phyloP scores from a whole-genome alignment of 2,113 vertebrate genomes.

The Sinocyclocheilus grahami region DNA sequence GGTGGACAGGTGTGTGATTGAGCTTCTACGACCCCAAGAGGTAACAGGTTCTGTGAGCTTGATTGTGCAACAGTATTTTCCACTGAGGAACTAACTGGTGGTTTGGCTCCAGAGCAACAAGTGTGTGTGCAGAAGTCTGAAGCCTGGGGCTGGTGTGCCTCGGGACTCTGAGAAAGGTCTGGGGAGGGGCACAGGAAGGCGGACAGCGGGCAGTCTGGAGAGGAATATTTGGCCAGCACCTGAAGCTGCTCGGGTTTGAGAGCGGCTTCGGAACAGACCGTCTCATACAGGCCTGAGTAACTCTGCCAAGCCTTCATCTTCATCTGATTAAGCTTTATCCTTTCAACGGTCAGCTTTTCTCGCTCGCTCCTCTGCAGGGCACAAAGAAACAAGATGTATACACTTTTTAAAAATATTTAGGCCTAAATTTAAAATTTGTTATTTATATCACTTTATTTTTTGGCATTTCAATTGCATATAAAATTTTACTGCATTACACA shows the following conservation, averaged over 20 bases:
- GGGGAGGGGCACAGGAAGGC: slow-evolving; percentile 78
- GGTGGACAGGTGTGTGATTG: neutral
- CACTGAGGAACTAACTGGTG: neutral
- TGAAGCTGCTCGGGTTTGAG: slow-evolving; percentile 90
- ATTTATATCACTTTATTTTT: too few relatives aligned
- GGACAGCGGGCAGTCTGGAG: slow-evolving; percentile 86
- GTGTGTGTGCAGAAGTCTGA: slow-evolving; percentile 47
- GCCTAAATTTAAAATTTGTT: too few relatives aligned
- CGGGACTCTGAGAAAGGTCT: slow-evolving; percentile 52
- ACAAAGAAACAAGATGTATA: too few relatives aligned
- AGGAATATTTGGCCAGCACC: slow-evolving; percentile 87
- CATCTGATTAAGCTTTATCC: slow-evolving; percentile 80
- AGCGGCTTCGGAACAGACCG: slow-evolving; percentile 86
- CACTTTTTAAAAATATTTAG: neutral
- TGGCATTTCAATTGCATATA: too few relatives aligned
- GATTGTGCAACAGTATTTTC: neutral
- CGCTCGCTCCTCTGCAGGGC: slow-evolving; percentile 45
- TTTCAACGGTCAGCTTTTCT: slow-evolving; percentile 47
- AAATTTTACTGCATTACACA: too few relatives aligned
- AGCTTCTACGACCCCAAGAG: neutral
- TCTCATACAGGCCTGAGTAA: slow-evolving; percentile 86
- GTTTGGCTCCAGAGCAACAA: neutral
- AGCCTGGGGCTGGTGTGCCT: slow-evolving; percentile 40
- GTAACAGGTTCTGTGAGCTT: slow-evolving; percentile 16
- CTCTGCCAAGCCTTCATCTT: slow-evolving; percentile 85